Base-by-base conservation (phyloP, 2,113 vertebrate species). In the Prolemur simus region DNA sequence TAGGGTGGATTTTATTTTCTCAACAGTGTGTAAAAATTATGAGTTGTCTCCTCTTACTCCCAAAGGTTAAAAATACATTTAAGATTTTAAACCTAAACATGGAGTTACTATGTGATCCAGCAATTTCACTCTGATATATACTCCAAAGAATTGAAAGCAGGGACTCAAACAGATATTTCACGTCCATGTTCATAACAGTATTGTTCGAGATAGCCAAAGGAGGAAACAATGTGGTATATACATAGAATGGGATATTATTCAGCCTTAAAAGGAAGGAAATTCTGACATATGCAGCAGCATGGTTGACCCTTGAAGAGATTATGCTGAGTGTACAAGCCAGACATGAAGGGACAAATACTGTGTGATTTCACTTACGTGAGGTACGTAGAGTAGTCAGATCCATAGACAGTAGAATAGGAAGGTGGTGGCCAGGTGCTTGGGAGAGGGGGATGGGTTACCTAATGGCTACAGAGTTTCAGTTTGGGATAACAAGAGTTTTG, bases 1-100 rank as follows among this genome's bases (percentile, higher is more conserved):
- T 45, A 29, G 17, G 56, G 25, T 52, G 37, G 45, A 37, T 82
- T 86, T 89, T 89, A 87, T 95, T 94, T 87, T 77, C 77, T 90
- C 45, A 77, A 60, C 17, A 34, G 8, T 25, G 37, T 81, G 29
- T 52, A 74, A 47, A 71, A 91, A 34, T 88, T 47, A 71, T 37
- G 71, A 64, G 54, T 80, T 73, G 39, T 12, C 12, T 39, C 52
- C 25, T 77, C 12, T 80, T 73, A 49, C 17, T 84, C 21, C 47
- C 34, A 37, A 92, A 86, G 81, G 58, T 89, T 95, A 76, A 95
- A 91, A 69, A 47, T 77, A 64, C 7, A 63, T 89, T 89, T 71
- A 80, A n/a, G 73, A 71, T 74, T 78, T 80, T 73, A 73, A 86
- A 64, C 37, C 14, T 18, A 78, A 39, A 77, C 37, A 49, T 73